Percentiles rank a stretch among this genome's conserved stretches.
Evolutionary conservation across 2,797 vertebrate species (phyloP).

Genomic region (Intellagama lesueurii): DNA sequence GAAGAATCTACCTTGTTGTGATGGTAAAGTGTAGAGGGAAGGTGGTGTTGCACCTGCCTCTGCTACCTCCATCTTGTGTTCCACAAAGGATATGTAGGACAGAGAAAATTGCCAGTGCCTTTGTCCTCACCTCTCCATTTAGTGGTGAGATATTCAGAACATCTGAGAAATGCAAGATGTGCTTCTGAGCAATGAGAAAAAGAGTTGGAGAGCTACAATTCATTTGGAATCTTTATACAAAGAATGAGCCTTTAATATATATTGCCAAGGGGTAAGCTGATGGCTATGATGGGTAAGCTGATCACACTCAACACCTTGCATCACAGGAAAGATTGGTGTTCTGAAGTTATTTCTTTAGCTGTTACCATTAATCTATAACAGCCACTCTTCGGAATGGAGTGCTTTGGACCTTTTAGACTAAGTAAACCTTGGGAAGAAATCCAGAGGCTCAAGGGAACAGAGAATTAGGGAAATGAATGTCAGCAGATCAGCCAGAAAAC

Average conservation of each 20-base stretch:
- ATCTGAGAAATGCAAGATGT: not conserved
- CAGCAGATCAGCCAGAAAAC: not conserved
- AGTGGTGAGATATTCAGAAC: not conserved
- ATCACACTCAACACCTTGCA: not conserved
- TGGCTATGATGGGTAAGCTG: not conserved
- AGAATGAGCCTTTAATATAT: constrained; percentile 1
- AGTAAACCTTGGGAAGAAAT: constrained; percentile 18
- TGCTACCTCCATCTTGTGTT: not conserved
- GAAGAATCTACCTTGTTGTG: not conserved
- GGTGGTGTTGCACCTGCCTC: not conserved
- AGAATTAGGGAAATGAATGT: not conserved
- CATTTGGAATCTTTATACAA: not conserved
- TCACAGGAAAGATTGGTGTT: not conserved
- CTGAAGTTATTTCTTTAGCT: not conserved
- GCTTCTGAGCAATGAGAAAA: not conserved
- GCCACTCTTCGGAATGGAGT: not conserved
- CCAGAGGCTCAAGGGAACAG: constrained; percentile 9
- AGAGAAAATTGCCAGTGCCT: not conserved
- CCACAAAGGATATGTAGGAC: not conserved
- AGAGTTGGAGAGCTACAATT: not conserved
- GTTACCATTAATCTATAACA: constrained; percentile 2
- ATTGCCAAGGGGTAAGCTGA: not conserved
- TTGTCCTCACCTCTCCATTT: not conserved
- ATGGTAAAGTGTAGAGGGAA: not conserved
- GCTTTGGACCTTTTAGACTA: not conserved